These are phyloP conservation scores for Hiodon tergisus DNA, from an alignment of 2,113 vertebrate genomes.

Conservation along the genomic window DNA sequence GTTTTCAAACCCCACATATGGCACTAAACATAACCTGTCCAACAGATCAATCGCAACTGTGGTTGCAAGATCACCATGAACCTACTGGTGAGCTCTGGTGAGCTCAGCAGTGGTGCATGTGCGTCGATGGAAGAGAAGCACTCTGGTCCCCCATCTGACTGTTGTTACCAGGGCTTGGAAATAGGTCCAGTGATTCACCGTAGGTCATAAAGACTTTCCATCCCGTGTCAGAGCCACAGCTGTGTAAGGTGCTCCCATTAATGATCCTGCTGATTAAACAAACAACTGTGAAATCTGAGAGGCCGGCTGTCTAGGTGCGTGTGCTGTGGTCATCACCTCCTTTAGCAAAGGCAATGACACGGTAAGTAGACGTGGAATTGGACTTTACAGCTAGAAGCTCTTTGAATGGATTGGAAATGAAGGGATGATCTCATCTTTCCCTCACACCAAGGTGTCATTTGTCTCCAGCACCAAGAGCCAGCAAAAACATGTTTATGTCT, in stretches of 20 bases:
- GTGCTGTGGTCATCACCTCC: neutral
- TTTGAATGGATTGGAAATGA: too few relatives aligned
- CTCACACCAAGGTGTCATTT: too few relatives aligned
- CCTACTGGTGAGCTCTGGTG: neutral
- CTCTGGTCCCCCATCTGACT: neutral
- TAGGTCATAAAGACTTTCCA: conserved; percentile 17
- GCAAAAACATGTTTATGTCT: too few relatives aligned
- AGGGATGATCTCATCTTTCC: too few relatives aligned
- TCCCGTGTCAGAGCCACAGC: conserved; percentile 23
- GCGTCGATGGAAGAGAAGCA: neutral
- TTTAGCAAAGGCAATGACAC: neutral
- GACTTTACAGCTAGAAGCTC: too few relatives aligned
- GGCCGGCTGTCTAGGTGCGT: neutral
- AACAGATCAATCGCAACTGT: neutral
- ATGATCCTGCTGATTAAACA: conserved; percentile 25
- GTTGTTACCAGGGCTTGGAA: neutral
- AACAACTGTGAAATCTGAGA: conserved; percentile 7
- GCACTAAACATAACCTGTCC: neutral
- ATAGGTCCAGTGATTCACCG: conserved; percentile 1
- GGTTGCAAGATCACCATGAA: neutral
- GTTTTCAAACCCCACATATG: too few relatives aligned
- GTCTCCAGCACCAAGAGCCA: too few relatives aligned
- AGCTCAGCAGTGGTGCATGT: neutral
- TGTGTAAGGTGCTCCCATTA: conserved; percentile 34
- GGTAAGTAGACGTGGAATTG: too few relatives aligned